Base-by-base conservation (phyloP, 2,797 vertebrate species). In the Euthynnus affinis region DNA sequence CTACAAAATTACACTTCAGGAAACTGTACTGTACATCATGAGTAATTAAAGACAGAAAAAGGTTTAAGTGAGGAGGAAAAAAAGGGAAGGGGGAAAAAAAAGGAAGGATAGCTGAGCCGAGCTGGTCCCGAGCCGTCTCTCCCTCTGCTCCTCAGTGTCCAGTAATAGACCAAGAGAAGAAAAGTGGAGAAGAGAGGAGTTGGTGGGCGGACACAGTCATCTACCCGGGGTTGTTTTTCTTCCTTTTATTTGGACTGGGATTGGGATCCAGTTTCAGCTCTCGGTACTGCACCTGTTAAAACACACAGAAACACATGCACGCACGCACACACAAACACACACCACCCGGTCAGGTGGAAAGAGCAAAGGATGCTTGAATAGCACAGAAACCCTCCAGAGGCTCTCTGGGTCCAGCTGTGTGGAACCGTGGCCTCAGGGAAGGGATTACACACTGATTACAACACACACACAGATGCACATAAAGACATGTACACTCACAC, bases 201-300 rank as follows among this genome's bases (percentile, higher is more conserved):
- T 68, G 74, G 89, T 92, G 92, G 91, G 92, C 48, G 88, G 89
- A 92, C 78, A 85, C 80, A 89, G 86, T 85, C 87, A 88, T 91
- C 95, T 99, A 99, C 91, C 94, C 95, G 75, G 96, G 96, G 93
- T 96, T 98, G 95, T 96, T 98, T 98, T 98, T 99, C 97, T 99
- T 99, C 95, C 95, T 98, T 95, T 98, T 99, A 95, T 95, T 98
- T 29, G 98, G 97, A 95, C 97, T 99, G 90, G 97, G 97, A 91
- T 95, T 96, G 92, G 95, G 94, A 93, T 99, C 98, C 91, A 94
- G 95, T 97, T 98, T 98, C 96, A 99, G 95, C 91, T 99, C 97
- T 91, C 96, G 96, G 93, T 98, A 98, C 85, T 99, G 98, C 97
- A 98, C 96, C 98, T 99, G 97, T 98, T 98, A 95, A 97, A 98